These are phyloP conservation scores for Psittacula derbiana DNA, from an alignment of 2,797 vertebrate genomes.

Conservation along the genomic window DNA sequence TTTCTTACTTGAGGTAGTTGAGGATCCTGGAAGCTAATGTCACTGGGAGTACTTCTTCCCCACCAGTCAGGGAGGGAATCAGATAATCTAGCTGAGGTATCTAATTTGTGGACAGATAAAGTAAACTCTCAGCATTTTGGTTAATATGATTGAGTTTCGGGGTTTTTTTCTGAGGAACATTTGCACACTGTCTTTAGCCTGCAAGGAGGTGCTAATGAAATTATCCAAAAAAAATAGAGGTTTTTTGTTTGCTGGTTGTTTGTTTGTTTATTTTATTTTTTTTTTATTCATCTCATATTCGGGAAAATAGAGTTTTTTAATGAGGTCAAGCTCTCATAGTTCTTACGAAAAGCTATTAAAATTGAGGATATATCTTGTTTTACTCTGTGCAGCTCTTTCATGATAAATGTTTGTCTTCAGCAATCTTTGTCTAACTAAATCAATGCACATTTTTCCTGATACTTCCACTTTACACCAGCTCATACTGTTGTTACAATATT, in stretches of 20 bases:
- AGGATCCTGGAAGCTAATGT: neutral
- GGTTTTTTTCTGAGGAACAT: rapidly evolving
- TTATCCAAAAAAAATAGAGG: neutral
- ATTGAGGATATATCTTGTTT: neutral
- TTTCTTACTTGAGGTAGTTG: neutral
- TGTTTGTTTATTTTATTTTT: neutral
- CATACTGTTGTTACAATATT: neutral
- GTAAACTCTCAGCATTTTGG: neutral
- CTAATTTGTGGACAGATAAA: neutral
- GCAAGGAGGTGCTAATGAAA: neutral
- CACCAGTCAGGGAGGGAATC: neutral
- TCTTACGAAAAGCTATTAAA: neutral
- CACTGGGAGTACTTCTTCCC: neutral
- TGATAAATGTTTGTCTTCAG: neutral
- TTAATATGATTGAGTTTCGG: neutral
- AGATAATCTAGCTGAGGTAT: neutral
- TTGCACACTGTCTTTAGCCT: neutral
- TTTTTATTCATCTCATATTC: neutral
- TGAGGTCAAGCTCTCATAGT: neutral
- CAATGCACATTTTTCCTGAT: neutral
- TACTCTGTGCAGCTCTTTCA: neutral
- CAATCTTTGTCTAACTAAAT: neutral
- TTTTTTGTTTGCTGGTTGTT: neutral
- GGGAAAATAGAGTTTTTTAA: neutral
- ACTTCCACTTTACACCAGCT: neutral